Percentiles rank a stretch among this genome's conserved stretches.
These are phyloP conservation scores for Ferrisia virgata DNA, from an alignment of 2,888 invertebrate species.

Conservation along the genomic window DNA sequence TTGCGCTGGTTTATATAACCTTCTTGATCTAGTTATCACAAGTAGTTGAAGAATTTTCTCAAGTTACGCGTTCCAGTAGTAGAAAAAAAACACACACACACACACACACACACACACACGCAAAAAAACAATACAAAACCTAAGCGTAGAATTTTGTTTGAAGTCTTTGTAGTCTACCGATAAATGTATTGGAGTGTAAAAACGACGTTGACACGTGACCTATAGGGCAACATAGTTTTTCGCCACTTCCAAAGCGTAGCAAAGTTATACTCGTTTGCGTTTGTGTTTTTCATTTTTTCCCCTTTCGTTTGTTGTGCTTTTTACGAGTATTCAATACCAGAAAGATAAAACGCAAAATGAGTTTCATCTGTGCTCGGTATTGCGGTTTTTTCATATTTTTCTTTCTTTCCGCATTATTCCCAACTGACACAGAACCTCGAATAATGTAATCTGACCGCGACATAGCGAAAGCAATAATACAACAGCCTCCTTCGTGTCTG, in stretches of 20 bases:
- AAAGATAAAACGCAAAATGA: slow-evolving; percentile 37
- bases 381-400: slow-evolving; percentile 34
- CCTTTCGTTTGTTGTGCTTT: slow-evolving; percentile 35
- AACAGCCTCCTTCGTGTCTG: slow-evolving; percentile 29
- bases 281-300: slow-evolving; percentile 21
- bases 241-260: neutral
- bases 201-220: slow-evolving; percentile 14
- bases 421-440: slow-evolving; percentile 37
- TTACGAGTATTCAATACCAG: slow-evolving; percentile 38
- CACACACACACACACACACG: too few species aligned
- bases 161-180: neutral
- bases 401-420: slow-evolving; percentile 35
- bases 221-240: neutral
- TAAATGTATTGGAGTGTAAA: neutral
- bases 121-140: neutral
- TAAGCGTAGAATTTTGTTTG: neutral
- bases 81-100: too few species aligned
- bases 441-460: slow-evolving; percentile 42
- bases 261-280: slow-evolving; percentile 1
- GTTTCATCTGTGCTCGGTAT: slow-evolving; percentile 35
- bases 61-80: neutral
- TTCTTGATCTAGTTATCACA: neutral
- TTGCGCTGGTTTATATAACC: neutral
- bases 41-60: neutral
- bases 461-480: slow-evolving; percentile 35